Conservation (phyloP, 2,888 invertebrate genomes). For the Coleophora flavipennella region DNA sequence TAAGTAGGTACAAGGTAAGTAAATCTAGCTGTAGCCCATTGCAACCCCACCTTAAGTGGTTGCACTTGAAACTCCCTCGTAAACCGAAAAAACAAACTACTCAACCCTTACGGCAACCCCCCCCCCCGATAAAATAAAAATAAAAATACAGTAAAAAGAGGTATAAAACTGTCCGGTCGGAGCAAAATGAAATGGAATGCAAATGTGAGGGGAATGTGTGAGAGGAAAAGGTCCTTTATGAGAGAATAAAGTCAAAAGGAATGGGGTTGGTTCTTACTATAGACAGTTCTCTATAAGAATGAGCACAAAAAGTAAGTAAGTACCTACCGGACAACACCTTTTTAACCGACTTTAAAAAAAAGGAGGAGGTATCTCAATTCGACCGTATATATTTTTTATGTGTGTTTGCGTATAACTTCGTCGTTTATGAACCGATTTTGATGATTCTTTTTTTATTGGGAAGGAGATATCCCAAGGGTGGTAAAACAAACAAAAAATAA, state of each 20-base stretch:
- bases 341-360: too few species aligned
- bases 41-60: slow-evolving; percentile 3
- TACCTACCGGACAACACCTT: too few species aligned
- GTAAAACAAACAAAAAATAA: too few species aligned
- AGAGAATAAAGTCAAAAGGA: slow-evolving; percentile 8
- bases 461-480: too few species aligned
- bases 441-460: too few species aligned
- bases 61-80: slow-evolving; percentile 19
- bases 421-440: too few species aligned
- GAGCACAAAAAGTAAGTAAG: too few species aligned
- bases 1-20: too few species aligned
- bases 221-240: slow-evolving; percentile 22
- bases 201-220: slow-evolving; percentile 43
- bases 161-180: slow-evolving; percentile 45
- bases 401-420: too few species aligned
- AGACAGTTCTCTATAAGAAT: background rate
- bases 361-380: too few species aligned
- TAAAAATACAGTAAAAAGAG: slow-evolving; percentile 51
- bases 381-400: too few species aligned
- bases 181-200: slow-evolving; percentile 63
- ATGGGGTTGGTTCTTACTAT: background rate
- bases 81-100: slow-evolving; percentile 42
- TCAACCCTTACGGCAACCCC: slow-evolving; percentile 32
- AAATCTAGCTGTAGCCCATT: too few species aligned
- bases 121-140: slow-evolving; percentile 40